phyloP scores from a whole-genome alignment of 2,113 vertebrate species.

The Arvicanthis niloticus region DNA sequence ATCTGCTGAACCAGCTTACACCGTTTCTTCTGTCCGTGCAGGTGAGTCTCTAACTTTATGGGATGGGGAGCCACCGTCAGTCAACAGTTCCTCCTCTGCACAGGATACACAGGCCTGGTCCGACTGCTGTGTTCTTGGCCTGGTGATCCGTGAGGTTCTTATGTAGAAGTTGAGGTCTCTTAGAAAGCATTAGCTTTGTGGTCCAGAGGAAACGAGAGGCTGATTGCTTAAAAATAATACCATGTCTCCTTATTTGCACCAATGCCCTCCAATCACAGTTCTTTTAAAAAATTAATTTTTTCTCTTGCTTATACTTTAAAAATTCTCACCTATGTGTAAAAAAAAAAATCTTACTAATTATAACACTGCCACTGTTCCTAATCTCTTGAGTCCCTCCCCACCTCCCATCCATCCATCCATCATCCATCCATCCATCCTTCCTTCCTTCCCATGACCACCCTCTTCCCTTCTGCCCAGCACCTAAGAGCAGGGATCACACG shows the following conservation, averaged over 20 bases:
- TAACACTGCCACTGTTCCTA: constrained; percentile 47
- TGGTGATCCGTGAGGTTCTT: constrained; percentile 57
- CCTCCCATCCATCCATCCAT: constrained; percentile 45
- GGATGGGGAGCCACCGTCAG: not conserved
- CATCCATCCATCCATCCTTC: constrained; percentile 17
- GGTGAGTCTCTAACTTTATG: constrained; percentile 37
- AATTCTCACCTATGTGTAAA: not conserved
- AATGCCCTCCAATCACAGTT: constrained; percentile 12
- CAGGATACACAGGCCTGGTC: not conserved
- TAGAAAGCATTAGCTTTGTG: constrained; percentile 55
- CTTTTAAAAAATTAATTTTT: constrained; percentile 48
- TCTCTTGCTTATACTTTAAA: constrained; percentile 19
- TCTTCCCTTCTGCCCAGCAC: constrained; percentile 77
- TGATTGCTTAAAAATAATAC: constrained; percentile 62
- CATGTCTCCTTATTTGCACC: constrained; percentile 43
- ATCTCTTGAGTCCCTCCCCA: constrained; percentile 52
- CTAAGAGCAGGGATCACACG: constrained; percentile 78
- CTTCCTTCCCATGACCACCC: constrained; percentile 62
- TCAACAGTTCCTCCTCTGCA: not conserved
- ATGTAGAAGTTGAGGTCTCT: constrained; percentile 64
- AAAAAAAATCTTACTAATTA: not conserved
- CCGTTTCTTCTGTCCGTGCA: not conserved
- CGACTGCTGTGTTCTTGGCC: constrained; percentile 28
- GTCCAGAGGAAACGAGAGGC: constrained; percentile 57
- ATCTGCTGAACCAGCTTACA: constrained; percentile 9